phyloP scores from a whole-genome alignment of 1,140 invertebrate species.

The Megathymus violae region DNA sequence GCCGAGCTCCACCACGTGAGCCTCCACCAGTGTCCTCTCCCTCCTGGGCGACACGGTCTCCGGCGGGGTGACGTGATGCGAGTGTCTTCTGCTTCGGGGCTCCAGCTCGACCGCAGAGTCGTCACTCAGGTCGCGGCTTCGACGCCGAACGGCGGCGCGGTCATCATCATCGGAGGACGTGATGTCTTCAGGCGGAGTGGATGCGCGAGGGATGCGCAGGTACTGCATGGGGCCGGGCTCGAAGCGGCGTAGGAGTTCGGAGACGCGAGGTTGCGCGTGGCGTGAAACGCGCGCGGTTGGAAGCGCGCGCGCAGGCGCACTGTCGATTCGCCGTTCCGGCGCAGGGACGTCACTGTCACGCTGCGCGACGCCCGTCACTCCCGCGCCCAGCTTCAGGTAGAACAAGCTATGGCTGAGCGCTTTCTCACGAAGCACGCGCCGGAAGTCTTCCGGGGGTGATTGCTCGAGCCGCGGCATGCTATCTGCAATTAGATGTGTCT shows the following conservation, averaged over 20 bases:
- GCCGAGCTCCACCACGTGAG: constrained; percentile 73
- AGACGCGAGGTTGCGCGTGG: constrained; percentile 69
- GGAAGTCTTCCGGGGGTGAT: constrained; percentile 72
- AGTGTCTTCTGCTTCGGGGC: constrained; percentile 59
- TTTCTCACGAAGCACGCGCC: constrained; percentile 77
- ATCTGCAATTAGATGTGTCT: constrained; percentile 44
- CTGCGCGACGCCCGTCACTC: constrained; percentile 53
- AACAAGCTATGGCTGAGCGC: constrained; percentile 79
- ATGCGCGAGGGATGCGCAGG: constrained; percentile 65
- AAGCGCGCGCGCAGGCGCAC: constrained; percentile 63
- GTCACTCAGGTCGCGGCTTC: constrained; percentile 73
- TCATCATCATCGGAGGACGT: constrained; percentile 77
- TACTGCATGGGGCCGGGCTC: constrained; percentile 76
- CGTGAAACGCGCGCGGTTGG: constrained; percentile 60
- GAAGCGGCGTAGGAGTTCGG: constrained; percentile 68
- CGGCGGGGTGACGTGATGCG: constrained; percentile 67
- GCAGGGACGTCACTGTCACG: constrained; percentile 41
- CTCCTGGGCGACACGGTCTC: constrained; percentile 65
- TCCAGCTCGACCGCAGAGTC: constrained; percentile 80
- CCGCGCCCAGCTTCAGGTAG: constrained; percentile 76
- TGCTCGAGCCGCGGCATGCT: constrained; percentile 74
- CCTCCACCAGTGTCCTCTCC: constrained; percentile 76
- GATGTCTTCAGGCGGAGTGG: constrained; percentile 69
- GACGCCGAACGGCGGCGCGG: constrained; percentile 68
- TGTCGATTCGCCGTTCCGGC: constrained; percentile 48